Conservation (phyloP, 1,140 invertebrate species). For the Chrysopa pallens region DNA sequence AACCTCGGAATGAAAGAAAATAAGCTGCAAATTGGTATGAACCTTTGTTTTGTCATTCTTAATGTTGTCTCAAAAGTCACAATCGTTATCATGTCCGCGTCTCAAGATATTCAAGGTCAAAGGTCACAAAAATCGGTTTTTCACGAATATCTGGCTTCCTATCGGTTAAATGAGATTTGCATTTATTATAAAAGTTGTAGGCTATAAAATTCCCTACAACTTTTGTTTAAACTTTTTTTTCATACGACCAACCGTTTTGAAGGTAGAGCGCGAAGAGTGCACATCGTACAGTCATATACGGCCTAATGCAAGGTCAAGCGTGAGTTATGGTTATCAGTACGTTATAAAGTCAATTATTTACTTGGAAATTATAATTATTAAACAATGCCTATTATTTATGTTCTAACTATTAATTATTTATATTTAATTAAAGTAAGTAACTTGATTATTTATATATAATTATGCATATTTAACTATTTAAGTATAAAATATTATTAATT, state of each 20-base stretch:
- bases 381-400: conserved; percentile 7
- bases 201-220: conserved; percentile 8
- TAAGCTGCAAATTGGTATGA: conserved; percentile 4
- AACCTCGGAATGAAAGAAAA: conserved; percentile 7
- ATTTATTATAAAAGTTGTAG: conserved; percentile 5
- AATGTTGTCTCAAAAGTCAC: conserved; percentile 6
- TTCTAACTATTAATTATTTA: conserved; percentile 4
- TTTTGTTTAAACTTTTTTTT: conserved; percentile 5
- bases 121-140: conserved; percentile 6
- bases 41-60: too few relatives aligned
- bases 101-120: conserved; percentile 7
- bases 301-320: conserved; percentile 1
- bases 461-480: conserved; percentile 1
- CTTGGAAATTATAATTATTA: too few relatives aligned
- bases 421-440: conserved; percentile 1
- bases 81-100: conserved; percentile 4
- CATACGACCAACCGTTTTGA: conserved; percentile 7
- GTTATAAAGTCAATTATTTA: too few relatives aligned
- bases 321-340: conserved; percentile 2
- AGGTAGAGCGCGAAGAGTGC: conserved; percentile 4
- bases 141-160: conserved; percentile 5
- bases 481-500: conserved; percentile 12
- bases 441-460: conserved; percentile 11
- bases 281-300: conserved; percentile 1
- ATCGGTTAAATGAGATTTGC: conserved; percentile 4